These are phyloP conservation scores for Erythrocercus mccallii DNA, from an alignment of 2,113 vertebrate species.

Conservation along the genomic window DNA sequence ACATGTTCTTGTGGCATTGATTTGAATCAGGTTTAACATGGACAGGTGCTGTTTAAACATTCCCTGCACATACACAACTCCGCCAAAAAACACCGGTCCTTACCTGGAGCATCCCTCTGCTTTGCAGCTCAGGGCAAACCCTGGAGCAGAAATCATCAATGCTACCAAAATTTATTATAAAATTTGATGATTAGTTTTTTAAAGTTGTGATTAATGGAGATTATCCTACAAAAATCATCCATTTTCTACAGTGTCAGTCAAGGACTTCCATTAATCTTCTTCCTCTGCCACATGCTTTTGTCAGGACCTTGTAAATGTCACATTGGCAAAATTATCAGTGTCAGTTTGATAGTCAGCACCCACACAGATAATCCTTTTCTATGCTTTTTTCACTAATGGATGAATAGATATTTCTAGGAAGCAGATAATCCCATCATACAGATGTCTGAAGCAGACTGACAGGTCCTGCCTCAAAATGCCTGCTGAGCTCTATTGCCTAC, in stretches of 20 bases:
- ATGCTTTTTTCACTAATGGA: not conserved
- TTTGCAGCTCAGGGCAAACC: not conserved
- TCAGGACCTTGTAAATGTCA: not conserved
- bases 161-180: not conserved
- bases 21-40: not conserved
- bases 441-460: not conserved
- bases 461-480: not conserved
- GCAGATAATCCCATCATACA: not conserved
- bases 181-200: not conserved
- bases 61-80: not conserved
- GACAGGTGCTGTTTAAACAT: not conserved
- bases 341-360: not conserved
- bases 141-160: not conserved
- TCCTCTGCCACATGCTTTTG: not conserved
- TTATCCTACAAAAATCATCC: not conserved
- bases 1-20: not conserved
- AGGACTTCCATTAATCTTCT: not conserved
- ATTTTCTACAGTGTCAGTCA: not conserved
- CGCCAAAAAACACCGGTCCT: not conserved
- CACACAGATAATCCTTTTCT: not conserved
- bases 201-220: not conserved
- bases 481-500: not conserved
- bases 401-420: not conserved
- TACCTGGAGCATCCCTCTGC: not conserved
- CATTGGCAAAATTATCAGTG: not conserved